Base-by-base conservation (phyloP, 2,888 invertebrate species). In the Matsumyia berberina region DNA sequence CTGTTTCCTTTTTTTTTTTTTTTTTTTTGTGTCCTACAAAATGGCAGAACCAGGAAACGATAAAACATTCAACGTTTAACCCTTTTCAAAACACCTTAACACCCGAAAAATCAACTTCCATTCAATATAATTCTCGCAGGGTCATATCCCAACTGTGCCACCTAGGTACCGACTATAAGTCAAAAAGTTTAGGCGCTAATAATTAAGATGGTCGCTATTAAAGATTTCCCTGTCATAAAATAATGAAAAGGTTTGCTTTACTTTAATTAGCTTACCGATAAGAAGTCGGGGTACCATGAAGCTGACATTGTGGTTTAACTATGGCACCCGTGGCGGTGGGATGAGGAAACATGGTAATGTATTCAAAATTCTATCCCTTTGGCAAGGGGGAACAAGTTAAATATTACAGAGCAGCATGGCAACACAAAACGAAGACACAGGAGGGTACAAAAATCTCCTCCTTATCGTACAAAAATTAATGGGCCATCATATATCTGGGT, bases 21-120 rank as follows among this genome's bases (percentile, higher is more conserved):
- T 15, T 64, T 62, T 7, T 17, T 39, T 15, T 74, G 35, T 8
- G 17, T 17, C 11, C 35, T 5, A 60, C 35, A 49, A 57, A 70
- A 70, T 44, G 44, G 44, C 53, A 67, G 17, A 44, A 82, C 76
- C 55, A 58, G 37, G 60, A 60, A 72, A 72, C 67, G 67, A 73
- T 83, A 62, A 58, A 78, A 69, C 62, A 73, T 73, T 69, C 62
- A 78, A 57, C 78, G 51, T 74, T 83, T 78, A 83, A 78, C 73
- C 83, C 83, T 73, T 78, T 69, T 83, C 83, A 78, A 69, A 72
- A 57, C 73, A 83, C 78, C 73, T 83, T 78, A 69, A 78, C 78
- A 57, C 69, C 58, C 51, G 29, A 73, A 49, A 72, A 55, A 78
- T 72, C 67, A 67, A 66, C 73, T 73, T 64, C 31, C 46, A 73